Evolutionary conservation across 2,113 vertebrate genomes (phyloP), one percentile per base, ranked within the genome.

Genomic region (Percopsis transmontana): DNA sequence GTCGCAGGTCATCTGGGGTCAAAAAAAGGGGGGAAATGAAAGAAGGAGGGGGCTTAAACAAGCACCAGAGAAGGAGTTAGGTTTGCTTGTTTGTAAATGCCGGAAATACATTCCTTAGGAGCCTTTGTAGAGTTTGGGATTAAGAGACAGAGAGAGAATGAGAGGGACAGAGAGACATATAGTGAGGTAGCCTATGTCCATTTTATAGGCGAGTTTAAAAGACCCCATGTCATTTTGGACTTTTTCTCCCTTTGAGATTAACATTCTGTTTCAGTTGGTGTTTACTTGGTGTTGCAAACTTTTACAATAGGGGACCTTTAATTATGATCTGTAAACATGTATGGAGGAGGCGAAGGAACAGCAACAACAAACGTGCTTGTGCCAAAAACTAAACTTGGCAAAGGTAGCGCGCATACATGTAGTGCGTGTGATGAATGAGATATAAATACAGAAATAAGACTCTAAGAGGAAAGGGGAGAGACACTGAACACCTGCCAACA

Each of bases 1-100:
- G 70, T 79, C 68, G 54, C 41, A 72, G 80, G 77, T 82, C 82
- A 62, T 33, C 59, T 47, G 51, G 71, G 85, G 84, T 80, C 67
- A 61, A 58, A 45, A 13, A 44, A 18, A 33, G 15, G n/a, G 42
- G 16, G 21, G 18, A 45, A 62, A 1, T 18, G 23, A 45, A 8
- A 61, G 58, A 23, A 9, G 48, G 59, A 68, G 19, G 59, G 47
- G 24, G n/a, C 20, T 19, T 45, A 14, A 48, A 41, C 4, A 4
- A 7, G 15, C 2, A 15, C 10, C 27, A 40, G 20, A 15, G 20
- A 16, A 19, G 12, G 24, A 39, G 42, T 2, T 16, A 57, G 2
- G 5, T 33, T 33, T 33, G 27, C 27, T 33, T 33, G 27, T 33
- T 33, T 33, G 27, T 2, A 50, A 19, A 50, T 19, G 48, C 48